A percentile compares a stretch with the other conserved stretches of the same genome.
Conservation (phyloP, 2,888 invertebrate genomes). For the Melipona bicolor region DNA sequence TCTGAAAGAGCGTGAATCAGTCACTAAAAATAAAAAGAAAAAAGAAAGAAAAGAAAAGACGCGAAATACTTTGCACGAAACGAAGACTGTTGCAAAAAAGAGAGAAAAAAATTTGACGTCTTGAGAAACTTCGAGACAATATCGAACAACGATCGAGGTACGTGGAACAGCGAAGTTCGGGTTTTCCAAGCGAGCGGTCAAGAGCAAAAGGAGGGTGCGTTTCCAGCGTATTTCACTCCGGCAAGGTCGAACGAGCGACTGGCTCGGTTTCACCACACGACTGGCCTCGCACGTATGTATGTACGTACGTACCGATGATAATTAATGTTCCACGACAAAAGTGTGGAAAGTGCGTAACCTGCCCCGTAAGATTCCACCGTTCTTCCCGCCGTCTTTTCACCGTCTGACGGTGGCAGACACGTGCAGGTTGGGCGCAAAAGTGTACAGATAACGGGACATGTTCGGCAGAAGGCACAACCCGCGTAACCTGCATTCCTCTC, state of each 20-base stretch:
- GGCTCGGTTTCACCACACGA: constrained; percentile 46
- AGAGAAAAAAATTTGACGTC: not conserved
- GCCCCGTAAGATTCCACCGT: constrained; percentile 40
- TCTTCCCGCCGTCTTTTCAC: not conserved
- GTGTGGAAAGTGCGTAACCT: constrained; percentile 56
- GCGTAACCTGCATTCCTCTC: constrained; percentile 50
- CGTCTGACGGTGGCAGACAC: constrained; percentile 24
- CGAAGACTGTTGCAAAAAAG: not conserved
- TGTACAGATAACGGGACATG: constrained; percentile 53
- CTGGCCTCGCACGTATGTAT: constrained; percentile 1
- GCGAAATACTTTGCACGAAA: not conserved
- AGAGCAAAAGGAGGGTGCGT: constrained; percentile 13
- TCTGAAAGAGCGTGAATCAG: not conserved
- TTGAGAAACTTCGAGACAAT: not conserved
- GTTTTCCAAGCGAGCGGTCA: too few species aligned
- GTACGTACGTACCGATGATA: constrained; percentile 22
- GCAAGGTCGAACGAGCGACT: constrained; percentile 48
- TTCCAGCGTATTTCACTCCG: constrained; percentile 51
- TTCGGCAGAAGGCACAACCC: constrained; percentile 35
- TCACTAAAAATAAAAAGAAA: not conserved
- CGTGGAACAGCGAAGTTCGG: not conserved
- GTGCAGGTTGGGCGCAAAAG: constrained; percentile 23
- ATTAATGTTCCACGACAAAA: constrained; percentile 63
- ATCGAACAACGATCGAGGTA: not conserved
- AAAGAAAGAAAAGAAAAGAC: not conserved